Base-by-base conservation (phyloP, 2,113 vertebrate species). In the Mystacornis crossleyi region DNA sequence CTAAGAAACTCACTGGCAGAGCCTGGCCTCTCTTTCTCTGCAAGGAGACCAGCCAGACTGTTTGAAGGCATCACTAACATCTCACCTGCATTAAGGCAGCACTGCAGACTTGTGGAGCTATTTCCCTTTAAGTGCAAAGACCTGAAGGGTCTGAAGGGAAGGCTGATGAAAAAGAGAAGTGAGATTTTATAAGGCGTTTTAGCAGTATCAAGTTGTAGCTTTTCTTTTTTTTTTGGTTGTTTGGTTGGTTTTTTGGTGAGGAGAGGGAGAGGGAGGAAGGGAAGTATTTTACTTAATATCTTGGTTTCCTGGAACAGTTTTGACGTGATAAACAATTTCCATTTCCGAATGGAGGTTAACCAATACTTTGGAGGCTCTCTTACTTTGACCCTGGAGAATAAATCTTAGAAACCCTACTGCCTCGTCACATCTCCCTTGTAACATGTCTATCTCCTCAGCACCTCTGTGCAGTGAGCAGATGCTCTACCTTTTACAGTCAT, bases 181-280 rank as follows among this genome's bases (percentile, higher is more conserved):
- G 38, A 90, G 34, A 24, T 31, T 85, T 81, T 67, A 45, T 28
- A 77, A 54, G 31, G 25, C 14, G 5, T 42, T 85, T 54, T 36
- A 74, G 21, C 36, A 78, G 34, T 57, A 80, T 55, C 42, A 33
- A 57, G 26, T 65, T 45, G 21, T 60, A 73, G 19, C 2, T 2
- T 45, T 47, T 70, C 28, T 33, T 31, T 9, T 38, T 38, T 38
- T 38, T 38, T 38, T n/a, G n/a, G 38, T 17, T 13, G 42, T 6
- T 43, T 43, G 42, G 4, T 8, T 21, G 13, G 15, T 53, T 40
- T 25, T 18, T 16, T 11, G 4, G 9, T 6, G 6, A 8, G 1
- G 9, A 5, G 0, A 1, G 1, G 6, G 3, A 19, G 16, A 21
- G 9, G 10, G 14, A 64, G 33, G 23, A 51, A 51, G 15, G 11